Base-by-base conservation (phyloP, 2,888 invertebrate genomes). In the Tipula vernalis region DNA sequence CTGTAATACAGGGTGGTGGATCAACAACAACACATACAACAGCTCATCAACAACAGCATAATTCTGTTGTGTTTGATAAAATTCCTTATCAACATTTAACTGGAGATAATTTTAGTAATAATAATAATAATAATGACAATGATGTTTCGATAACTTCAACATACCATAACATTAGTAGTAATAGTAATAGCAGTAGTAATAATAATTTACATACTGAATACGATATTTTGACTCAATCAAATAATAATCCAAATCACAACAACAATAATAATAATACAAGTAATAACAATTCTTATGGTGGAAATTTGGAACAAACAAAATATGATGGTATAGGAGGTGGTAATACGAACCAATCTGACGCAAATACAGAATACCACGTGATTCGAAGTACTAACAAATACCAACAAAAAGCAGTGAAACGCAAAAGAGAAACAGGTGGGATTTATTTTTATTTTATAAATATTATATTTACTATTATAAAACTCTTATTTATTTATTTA, bases 371-470 rank as follows among this genome's bases (percentile, higher is more conserved):
- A 86, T 88, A 88, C 87, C 88, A 88, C 86, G 88, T 88, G 13
- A 88, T 88, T 71, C 86, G 88, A 86, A 88, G 87, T 87, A 89
- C 88, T 18, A 88, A 88, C 86, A 89, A 89, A 88, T 89, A 88
- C 87, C 89, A 88, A 88, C 88, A 89, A 36, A 89, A 89, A 51
- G 88, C 89, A 42, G 88, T 86, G 87, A 89, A 89, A 87, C 88
- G 89, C 85, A 89, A 89, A 87, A 88, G 89, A 88, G 89, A 89
- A 88, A 89, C 89, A 89, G 89, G 89, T 89, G 86, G 57, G 86
- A 36, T 86, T 18, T 44, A 44, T 44, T 28, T 86, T 47, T 85
- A 71, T 2, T 71, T 71, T 71, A 2, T n/a, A n/a, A n/a, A n/a
- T 51, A 18, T 13, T 51, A 51, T 71, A 71, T 15, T 15, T 39